Evolutionary conservation across 2,113 vertebrate genomes (phyloP).

Genomic region (Tetraodon nigroviridis): DNA sequence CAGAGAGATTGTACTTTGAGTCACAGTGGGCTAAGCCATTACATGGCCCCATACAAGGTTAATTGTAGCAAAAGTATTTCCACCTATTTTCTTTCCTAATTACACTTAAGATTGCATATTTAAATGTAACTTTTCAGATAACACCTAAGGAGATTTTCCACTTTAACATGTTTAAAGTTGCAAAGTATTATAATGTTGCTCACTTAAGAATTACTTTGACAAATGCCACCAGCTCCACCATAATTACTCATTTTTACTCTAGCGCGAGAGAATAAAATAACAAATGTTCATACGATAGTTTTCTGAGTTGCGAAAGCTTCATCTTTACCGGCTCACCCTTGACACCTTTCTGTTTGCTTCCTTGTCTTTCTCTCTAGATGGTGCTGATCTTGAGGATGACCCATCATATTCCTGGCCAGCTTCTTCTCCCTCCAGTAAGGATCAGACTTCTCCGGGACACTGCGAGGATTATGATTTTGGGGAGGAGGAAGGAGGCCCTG

Average conservation of each 20-base stretch:
- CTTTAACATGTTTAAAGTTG: constrained; percentile 32
- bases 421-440: constrained; percentile 97
- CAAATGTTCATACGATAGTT: not conserved
- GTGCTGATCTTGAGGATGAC: constrained; percentile 93
- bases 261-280: not conserved
- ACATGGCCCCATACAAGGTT: constrained; percentile 78
- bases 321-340: constrained; percentile 12
- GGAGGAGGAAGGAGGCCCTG: constrained; percentile 91
- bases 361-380: constrained; percentile 75
- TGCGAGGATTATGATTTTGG: constrained; percentile 95
- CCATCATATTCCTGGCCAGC: constrained; percentile 95
- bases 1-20: constrained; percentile 74
- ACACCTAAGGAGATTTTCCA: constrained; percentile 59
- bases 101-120: constrained; percentile 70
- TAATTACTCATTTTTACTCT: constrained; percentile 38
- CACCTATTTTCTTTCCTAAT: constrained; percentile 69
- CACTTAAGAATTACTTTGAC: constrained; percentile 52
- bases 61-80: constrained; percentile 75
- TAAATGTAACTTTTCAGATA: constrained; percentile 68
- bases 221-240: constrained; percentile 46
- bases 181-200: constrained; percentile 51
- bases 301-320: constrained; percentile 19
- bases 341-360: constrained; percentile 13
- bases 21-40: constrained; percentile 78
- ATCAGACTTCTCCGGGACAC: constrained; percentile 93